Evolutionary conservation across 2,797 vertebrate species (phyloP), one percentile per base, ranked within the genome.

Genomic region (Sebastes itinus): DNA sequence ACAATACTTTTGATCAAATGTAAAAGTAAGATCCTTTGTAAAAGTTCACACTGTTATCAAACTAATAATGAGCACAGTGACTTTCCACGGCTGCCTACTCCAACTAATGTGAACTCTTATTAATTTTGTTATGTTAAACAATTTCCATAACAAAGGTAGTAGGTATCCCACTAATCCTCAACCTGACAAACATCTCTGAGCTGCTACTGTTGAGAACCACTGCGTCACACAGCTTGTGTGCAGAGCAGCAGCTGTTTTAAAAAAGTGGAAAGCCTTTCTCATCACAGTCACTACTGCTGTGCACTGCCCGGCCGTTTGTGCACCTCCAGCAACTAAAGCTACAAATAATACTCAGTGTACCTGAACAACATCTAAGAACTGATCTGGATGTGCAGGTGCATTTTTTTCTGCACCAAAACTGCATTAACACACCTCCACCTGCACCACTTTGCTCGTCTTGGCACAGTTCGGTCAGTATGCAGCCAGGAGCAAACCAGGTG

Each of bases 401-500:
- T 70, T 13, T 60, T 20, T 42, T 20, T 49, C 3, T 63, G 3
- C 16, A 60, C n/a, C 35, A 64, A 52, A 60, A 63, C 52, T 73
- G 16, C 55, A 77, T 63, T 20, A 60, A 38, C 7, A 78, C 52
- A 60, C 3, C 25, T 42, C 35, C 63, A 80, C 16, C 58, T 63
- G 25, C 68, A 75, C 35, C 12, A 59, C 28, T 49, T 63, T 18
- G 13, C 20, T 67, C 2, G 46, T 77, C 72, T 23, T 78, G 25
- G 32, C 65, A 33, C n/a, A n/a, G 60, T 60, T 42, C 25, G 30
- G 23, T 18, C 27, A 59, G 5, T n/a, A 8, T 75, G 22, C 13
- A 80, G 35, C 54, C 52, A 55, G 38, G 23, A 76, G 69, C 54
- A 55, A 63, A 61, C 20, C 20, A 75, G 55, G 73, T 82, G 60